A percentile compares a stretch with the other conserved stretches of the same genome.
Conservation (phyloP, 2,797 vertebrate genomes). For the Typhlichthys subterraneus region DNA sequence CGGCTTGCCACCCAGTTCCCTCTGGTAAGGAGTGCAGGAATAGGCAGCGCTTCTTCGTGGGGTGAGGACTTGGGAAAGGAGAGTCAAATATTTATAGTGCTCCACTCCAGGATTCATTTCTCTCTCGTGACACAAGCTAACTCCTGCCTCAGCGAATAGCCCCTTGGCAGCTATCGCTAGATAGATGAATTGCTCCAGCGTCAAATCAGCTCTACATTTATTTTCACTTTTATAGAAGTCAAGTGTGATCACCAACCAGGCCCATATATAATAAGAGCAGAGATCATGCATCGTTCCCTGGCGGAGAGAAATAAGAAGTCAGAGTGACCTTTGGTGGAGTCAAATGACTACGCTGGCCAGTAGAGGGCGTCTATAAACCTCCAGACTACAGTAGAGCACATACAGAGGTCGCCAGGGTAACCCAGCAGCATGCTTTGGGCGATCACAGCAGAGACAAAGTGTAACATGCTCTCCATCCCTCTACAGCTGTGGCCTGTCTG, state of each 20-base stretch:
- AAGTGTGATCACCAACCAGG: slow-evolving; percentile 61
- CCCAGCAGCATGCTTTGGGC: slow-evolving; percentile 64
- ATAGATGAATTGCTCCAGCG: slow-evolving; percentile 52
- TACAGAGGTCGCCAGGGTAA: slow-evolving; percentile 57
- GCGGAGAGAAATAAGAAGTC: slow-evolving; percentile 59
- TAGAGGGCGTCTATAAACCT: slow-evolving; percentile 39
- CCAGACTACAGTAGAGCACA: slow-evolving; percentile 54
- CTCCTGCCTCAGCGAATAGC: slow-evolving; percentile 58
- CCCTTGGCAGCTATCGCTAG: slow-evolving; percentile 57
- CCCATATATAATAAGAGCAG: slow-evolving; percentile 33
- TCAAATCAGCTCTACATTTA: slow-evolving; percentile 61
- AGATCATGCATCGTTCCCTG: slow-evolving; percentile 54
- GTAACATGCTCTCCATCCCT: slow-evolving; percentile 68
- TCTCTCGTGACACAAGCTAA: slow-evolving; percentile 68
- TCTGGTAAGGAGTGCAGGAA: slow-evolving; percentile 71
- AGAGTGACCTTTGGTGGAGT: slow-evolving; percentile 65
- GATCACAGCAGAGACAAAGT: slow-evolving; percentile 65
- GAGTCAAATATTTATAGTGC: slow-evolving; percentile 80
- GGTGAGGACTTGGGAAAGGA: slow-evolving; percentile 61
- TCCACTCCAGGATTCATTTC: slow-evolving; percentile 60
- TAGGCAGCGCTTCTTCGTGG: slow-evolving; percentile 62
- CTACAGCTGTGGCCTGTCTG: slow-evolving; percentile 77
- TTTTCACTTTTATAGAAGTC: slow-evolving; percentile 52
- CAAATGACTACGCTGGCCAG: slow-evolving; percentile 47
- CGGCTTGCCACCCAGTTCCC: slow-evolving; percentile 71